phyloP scores from a whole-genome alignment of 2,113 vertebrate genomes.

The Chunga burmeisteri region DNA sequence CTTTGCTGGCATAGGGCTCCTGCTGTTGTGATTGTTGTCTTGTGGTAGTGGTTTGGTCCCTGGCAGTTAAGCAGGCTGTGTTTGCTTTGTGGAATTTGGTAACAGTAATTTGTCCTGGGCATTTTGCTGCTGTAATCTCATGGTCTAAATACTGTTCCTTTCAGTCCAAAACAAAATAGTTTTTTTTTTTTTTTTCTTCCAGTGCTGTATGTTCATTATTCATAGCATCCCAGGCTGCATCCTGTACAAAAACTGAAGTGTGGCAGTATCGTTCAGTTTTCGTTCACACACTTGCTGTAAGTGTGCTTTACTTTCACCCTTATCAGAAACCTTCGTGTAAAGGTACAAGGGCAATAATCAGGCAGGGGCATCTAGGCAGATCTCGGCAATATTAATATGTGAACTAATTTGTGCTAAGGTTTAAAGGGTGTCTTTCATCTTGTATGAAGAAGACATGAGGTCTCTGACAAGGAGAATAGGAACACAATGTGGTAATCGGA shows the following conservation, averaged over 20 bases:
- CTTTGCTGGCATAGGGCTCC: not conserved
- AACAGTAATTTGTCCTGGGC: not conserved
- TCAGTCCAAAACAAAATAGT: not conserved
- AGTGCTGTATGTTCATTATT: not conserved
- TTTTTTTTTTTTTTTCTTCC: not conserved
- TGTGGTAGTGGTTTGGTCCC: not conserved
- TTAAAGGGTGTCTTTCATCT: conserved; percentile 32
- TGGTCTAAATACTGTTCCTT: not conserved
- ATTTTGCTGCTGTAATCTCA: not conserved
- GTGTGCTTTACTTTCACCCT: conserved; percentile 1
- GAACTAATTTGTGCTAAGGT: not conserved
- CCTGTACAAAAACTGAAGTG: not conserved
- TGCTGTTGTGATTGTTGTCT: not conserved
- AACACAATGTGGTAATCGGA: conserved; percentile 10
- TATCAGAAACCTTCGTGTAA: not conserved
- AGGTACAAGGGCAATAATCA: not conserved
- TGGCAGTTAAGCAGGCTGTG: not conserved
- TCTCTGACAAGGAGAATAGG: not conserved
- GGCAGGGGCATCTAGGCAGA: not conserved
- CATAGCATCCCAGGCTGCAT: not conserved
- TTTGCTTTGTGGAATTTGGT: not conserved
- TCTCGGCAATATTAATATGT: not conserved
- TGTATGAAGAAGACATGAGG: not conserved
- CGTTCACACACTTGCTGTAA: not conserved
- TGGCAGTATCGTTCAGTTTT: not conserved